Conservation (phyloP, 2,797 vertebrate species). For the Xenopus petersii region DNA sequence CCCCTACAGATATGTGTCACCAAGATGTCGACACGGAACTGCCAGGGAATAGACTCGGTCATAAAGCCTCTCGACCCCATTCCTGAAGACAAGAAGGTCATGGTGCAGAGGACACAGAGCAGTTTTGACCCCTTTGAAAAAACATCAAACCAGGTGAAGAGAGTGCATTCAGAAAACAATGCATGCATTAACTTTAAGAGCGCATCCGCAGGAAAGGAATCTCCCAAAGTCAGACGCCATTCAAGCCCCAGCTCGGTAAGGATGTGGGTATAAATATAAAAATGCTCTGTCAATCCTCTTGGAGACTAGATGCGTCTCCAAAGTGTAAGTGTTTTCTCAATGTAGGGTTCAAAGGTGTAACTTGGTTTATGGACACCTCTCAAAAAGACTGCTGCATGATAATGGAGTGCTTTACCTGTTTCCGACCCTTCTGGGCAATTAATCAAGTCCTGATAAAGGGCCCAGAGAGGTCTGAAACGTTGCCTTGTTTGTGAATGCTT, state of each 20-base stretch:
- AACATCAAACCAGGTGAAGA: slow-evolving; percentile 89
- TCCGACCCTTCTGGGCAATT: not conserved
- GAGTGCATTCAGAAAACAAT: slow-evolving; percentile 95
- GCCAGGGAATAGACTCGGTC: slow-evolving; percentile 92
- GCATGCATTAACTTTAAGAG: slow-evolving; percentile 91
- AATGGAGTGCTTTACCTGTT: not conserved
- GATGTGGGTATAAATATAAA: slow-evolving; percentile 42
- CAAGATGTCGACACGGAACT: slow-evolving; percentile 98
- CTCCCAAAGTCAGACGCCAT: slow-evolving; percentile 85
- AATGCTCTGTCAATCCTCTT: not conserved
- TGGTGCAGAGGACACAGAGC: slow-evolving; percentile 92
- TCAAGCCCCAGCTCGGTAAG: slow-evolving; percentile 95
- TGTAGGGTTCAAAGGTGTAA: not conserved
- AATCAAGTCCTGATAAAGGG: no score
- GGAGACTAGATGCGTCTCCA: not conserved
- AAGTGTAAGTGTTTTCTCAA: not conserved
- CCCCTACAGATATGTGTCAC: slow-evolving; percentile 92
- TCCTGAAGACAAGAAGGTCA: slow-evolving; percentile 94
- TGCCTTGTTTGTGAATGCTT: not conserved
- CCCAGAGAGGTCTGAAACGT: no score
- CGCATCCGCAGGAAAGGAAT: slow-evolving; percentile 79
- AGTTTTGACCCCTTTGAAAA: slow-evolving; percentile 93
- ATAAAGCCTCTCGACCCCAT: slow-evolving; percentile 93
- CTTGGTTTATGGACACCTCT: not conserved
- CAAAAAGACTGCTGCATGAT: slow-evolving; percentile 4